Base-by-base conservation (phyloP, 2,888 invertebrate genomes). In the Pammene aurita region DNA sequence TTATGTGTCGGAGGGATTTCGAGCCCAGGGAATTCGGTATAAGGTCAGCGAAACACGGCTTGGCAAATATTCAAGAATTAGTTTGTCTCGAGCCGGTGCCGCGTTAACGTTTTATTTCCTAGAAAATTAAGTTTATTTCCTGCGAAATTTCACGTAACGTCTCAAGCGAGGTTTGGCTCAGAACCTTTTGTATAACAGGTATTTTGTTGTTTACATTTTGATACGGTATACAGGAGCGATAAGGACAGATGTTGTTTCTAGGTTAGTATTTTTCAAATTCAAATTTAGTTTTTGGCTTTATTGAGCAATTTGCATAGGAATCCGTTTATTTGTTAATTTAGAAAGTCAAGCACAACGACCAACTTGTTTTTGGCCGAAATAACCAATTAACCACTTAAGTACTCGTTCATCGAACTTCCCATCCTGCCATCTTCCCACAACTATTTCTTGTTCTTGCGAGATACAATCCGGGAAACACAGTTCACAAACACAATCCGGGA, bases 31-130 rank as follows among this genome's bases (percentile, higher is more conserved):
- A 38, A 66, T 66, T 60, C 18, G 35, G 35, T 50, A 57, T 50
- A 50, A 68, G 68, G 68, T 57, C 63, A 63, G 63, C 57, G 35
- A 57, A 56, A 62, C 58, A 66, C 66, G 57, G 63, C 68, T 68
- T 68, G 68, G 68, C 68, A 68, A 64, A 68, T 68, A 68, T 64
- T 68, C 68, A 68, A 68, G 68, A 58, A 64, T 64, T 68, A 68
- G 68, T 63, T 68, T 68, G 57, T 64, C 68, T 44, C 52, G 57
- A 38, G 18, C 26, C 68, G 68, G 57, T 68, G 63, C 58, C 57
- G 63, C 63, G 68, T 68, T 63, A 58, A 64, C 63, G 57, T 68
- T 68, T 68, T 68, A 68, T 68, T 68, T 52, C 56, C 57, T 68
- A 18, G 57, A 64, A 68, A 68, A 64, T 58, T 44, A 64, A 52